Base-by-base conservation (phyloP, 2,888 invertebrate genomes). In the Trissoscelio sp. region DNA sequence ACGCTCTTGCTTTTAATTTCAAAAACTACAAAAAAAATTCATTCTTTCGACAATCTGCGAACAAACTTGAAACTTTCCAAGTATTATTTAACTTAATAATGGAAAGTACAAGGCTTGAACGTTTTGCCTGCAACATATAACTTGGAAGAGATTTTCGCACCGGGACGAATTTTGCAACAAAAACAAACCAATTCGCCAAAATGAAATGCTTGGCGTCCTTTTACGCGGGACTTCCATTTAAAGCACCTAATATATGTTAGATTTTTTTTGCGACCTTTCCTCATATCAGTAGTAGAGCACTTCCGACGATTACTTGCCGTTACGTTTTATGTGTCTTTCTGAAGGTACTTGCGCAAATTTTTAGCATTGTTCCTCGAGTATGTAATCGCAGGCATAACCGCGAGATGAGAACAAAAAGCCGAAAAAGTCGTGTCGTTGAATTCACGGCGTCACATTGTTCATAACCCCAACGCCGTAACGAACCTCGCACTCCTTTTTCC, bases 391-490 rank as follows among this genome's bases (percentile, higher is more conserved):
- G 58, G 46, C 44, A 66, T 58, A 66, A 66, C 72, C 16, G 20
- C 58, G 28, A 57, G 64, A 78, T 57, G 72, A 78, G 44, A 70
- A 72, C 72, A 79, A 72, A 66, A 72, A 79, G 58, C 62, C 53
- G 7, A 69, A 77, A 69, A 62, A 34, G 53, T 66, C 72, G 51
- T 39, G 48, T 64, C 78, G 78, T 64, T 46, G 46, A 62, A 70
- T 78, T 57, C 55, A 69, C 55, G 31, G 46, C 48, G 72, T 70
- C 70, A 70, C 70, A 78, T 78, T 77, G 69, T 77, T 79, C 78
- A 37, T 66, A 73, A 74, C 48, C 74, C 74, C 73, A 64, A 31
- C 22, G 62, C 28, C 48, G 24, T 78, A 70, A 78, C 64, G 64
- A 78, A 78, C 70, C 31, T 42, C 53, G 48, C 34, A 44, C 48